These are phyloP conservation scores for Cataglyphis altisquamis DNA, from an alignment of 2,888 invertebrate species.

Conservation along the genomic window DNA sequence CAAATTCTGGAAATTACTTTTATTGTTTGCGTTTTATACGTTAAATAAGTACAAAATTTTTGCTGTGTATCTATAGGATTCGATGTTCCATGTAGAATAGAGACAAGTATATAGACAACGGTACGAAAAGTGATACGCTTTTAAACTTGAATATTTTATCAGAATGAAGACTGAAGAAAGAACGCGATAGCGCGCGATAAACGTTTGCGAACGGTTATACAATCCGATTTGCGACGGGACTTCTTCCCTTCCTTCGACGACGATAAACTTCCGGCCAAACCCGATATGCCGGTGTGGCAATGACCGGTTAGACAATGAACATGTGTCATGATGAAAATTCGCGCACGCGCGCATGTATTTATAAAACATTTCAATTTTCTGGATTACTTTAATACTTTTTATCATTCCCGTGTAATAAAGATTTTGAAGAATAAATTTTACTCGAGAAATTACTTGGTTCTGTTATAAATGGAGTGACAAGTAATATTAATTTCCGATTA, in stretches of 20 bases:
- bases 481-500: background rate
- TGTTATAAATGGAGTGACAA: background rate
- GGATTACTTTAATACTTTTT: background rate
- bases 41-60: background rate
- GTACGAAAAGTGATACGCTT: constrained; percentile 24
- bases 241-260: constrained; percentile 31
- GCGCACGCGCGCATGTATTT: background rate
- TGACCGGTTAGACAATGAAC: constrained; percentile 25
- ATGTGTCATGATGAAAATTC: background rate
- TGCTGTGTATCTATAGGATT: background rate
- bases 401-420: background rate
- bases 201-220: constrained; percentile 24
- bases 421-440: background rate
- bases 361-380: background rate
- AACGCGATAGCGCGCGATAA: constrained; percentile 27
- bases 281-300: constrained; percentile 41
- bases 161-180: constrained; percentile 28
- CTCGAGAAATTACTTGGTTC: background rate
- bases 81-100: background rate
- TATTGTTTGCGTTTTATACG: background rate
- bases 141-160: constrained; percentile 29
- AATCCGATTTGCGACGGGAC: constrained; percentile 23
- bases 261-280: constrained; percentile 28
- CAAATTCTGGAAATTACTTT: background rate
- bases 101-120: background rate